Evolutionary conservation across 2,888 invertebrate species (phyloP), one percentile per base, ranked within the genome.

Genomic region (Lycophotia porphyrea): DNA sequence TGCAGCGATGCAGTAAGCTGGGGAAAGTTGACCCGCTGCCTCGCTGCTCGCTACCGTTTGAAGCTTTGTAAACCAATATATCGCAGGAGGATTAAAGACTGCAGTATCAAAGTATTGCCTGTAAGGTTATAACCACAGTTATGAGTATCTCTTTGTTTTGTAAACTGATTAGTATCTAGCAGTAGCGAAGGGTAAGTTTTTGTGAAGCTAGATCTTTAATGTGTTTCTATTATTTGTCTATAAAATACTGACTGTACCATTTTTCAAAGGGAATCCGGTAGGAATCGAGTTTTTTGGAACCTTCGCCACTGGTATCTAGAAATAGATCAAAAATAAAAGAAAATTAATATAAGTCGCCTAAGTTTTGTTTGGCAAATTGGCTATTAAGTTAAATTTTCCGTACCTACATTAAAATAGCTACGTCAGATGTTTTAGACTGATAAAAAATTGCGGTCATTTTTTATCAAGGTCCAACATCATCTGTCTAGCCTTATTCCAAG

Each of bases 31-130:
- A 60, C 52, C 39, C 18, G 34, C 15, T 66, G 31, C 15, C n/a
- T n/a, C n/a, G n/a, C n/a, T n/a, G n/a, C n/a, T n/a, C 18, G 34
- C 15, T 66, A 27, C 15, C 18, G n/a, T 49, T 71, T 44, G 49
- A 58, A 39, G 27, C 58, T 44, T 55, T 58, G 58, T 71, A 1
- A 58, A 36, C 36, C 66, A 55, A 75, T 71, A 70, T 42, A 63
- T 55, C 39, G 39, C 4, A 36, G 34, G 60, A 27, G 71, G 76
- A 81, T 71, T 72, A 66, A 55, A 61, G 15, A 66, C 34, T 42
- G 34, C 64, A 55, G 36, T 71, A 47, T 47, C 58, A 52, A 52
- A 31, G 52, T 58, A n/a, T 71, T n/a, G n/a, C 27, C 13, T 36
- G 47, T 58, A 75, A 71, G n/a, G 52, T 39, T 64, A 63, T 75